These are phyloP conservation scores for Metopia argyrocephala DNA, from an alignment of 2,888 invertebrate species.

Conservation along the genomic window DNA sequence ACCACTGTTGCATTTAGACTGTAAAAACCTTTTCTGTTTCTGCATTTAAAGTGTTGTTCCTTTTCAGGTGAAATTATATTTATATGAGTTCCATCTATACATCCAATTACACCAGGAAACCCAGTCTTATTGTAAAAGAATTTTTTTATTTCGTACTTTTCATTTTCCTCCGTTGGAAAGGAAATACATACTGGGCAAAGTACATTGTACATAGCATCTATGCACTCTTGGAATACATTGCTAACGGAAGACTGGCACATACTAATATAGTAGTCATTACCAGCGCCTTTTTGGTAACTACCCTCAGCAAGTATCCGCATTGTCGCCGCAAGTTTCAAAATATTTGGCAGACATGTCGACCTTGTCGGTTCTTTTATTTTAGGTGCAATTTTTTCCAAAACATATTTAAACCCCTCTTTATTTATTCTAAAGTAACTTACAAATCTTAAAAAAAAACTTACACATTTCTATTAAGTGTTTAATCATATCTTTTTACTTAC, in stretches of 20 bases:
- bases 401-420: too few species aligned
- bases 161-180: background rate
- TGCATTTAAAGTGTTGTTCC: conserved; percentile 9
- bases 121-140: background rate
- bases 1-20: conserved; percentile 16
- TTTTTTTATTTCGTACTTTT: conserved; percentile 8
- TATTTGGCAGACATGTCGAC: background rate
- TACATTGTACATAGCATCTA: background rate
- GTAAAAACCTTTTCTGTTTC: conserved; percentile 9
- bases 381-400: conserved; percentile 1
- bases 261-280: background rate
- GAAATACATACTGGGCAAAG: too few species aligned
- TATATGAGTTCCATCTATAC: conserved; percentile 19
- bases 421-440: background rate
- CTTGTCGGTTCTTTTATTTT: background rate
- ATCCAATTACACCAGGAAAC: background rate
- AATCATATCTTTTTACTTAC: background rate
- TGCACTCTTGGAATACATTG: background rate
- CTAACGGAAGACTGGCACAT: background rate
- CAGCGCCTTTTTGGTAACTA: conserved; percentile 7
- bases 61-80: background rate
- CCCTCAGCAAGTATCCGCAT: conserved; percentile 8
- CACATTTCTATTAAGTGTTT: background rate
- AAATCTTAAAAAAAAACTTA: background rate
- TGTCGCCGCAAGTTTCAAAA: background rate